Conservation (phyloP, 2,113 vertebrate genomes). For the Microcebus jonahi region DNA sequence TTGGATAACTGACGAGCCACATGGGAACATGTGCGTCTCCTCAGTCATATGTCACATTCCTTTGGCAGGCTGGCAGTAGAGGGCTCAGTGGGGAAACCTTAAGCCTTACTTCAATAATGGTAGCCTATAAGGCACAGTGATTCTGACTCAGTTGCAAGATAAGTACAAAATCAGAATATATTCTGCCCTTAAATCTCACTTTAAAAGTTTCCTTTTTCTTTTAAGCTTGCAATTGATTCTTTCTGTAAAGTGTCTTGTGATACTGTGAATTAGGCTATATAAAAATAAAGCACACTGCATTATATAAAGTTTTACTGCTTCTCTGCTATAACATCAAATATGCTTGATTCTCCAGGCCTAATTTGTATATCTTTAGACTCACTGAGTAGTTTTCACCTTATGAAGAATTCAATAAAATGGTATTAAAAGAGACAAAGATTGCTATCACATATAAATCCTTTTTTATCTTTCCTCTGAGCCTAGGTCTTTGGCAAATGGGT, state of each 20-base stretch:
- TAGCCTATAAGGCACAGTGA: not conserved
- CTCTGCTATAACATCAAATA: conserved; percentile 58
- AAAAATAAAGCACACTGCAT: conserved; percentile 68
- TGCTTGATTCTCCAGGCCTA: conserved; percentile 61
- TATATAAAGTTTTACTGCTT: conserved; percentile 71
- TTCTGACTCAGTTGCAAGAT: conserved; percentile 31
- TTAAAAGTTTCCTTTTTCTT: conserved; percentile 66
- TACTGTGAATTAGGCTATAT: conserved; percentile 68
- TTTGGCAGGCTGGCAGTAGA: not conserved
- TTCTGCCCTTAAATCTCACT: conserved; percentile 65
- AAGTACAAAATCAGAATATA: conserved; percentile 57
- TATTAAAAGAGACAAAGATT: conserved; percentile 76
- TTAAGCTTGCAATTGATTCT: conserved; percentile 70
- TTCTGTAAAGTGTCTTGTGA: conserved; percentile 63
- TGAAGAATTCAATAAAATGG: conserved; percentile 78
- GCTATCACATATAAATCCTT: conserved; percentile 70
- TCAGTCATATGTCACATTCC: not conserved
- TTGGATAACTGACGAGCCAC: not conserved
- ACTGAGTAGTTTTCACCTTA: conserved; percentile 70
- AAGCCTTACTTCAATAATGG: not conserved
- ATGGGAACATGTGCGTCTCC: not conserved
- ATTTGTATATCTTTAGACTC: conserved; percentile 74
- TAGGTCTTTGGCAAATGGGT: conserved; percentile 56
- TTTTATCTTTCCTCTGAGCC: conserved; percentile 68
- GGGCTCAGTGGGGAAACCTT: not conserved